These are phyloP conservation scores for Sebastes diploproa DNA, from an alignment of 2,797 vertebrate genomes.

Conservation along the genomic window DNA sequence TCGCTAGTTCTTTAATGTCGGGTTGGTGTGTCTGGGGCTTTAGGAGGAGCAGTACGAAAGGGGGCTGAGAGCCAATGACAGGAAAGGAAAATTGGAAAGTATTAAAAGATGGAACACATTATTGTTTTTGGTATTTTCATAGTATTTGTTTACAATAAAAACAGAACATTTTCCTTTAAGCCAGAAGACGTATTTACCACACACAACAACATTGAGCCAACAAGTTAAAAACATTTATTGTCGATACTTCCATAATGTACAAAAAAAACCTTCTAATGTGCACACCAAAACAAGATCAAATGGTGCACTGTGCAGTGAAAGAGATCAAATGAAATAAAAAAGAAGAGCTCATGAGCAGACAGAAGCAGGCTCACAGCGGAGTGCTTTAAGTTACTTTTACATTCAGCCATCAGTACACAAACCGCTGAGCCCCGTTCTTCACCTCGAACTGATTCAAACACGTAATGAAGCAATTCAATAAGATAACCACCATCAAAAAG, in stretches of 20 bases:
- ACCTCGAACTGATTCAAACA: background rate
- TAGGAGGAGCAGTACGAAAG: too few relatives aligned
- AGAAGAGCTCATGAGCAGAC: slow-evolving; percentile 28
- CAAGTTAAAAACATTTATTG: slow-evolving; percentile 79
- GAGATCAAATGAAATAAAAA: slow-evolving; percentile 7
- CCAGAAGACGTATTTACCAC: background rate
- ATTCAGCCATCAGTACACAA: slow-evolving; percentile 59
- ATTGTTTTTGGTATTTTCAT: too few relatives aligned
- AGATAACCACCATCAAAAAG: slow-evolving; percentile 20
- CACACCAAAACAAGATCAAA: slow-evolving; percentile 16
- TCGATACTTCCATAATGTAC: slow-evolving; percentile 66
- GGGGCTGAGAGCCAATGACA: too few relatives aligned
- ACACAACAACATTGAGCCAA: slow-evolving; percentile 39
- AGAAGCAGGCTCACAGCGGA: slow-evolving; percentile 30
- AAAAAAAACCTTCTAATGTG: slow-evolving; percentile 47
- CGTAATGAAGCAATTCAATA: slow-evolving; percentile 17
- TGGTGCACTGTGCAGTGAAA: slow-evolving; percentile 28
- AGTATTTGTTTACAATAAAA: too few relatives aligned
- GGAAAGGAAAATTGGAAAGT: too few relatives aligned
- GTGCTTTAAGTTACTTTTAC: slow-evolving; percentile 39
- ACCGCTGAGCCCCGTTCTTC: background rate
- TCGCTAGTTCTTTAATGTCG: too few relatives aligned
- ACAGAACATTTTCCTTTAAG: background rate
- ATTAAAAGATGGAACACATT: too few relatives aligned
- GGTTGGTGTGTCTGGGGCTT: too few relatives aligned